These are phyloP conservation scores for Conomelus anceps DNA, from an alignment of 2,888 invertebrate species.

Conservation along the genomic window DNA sequence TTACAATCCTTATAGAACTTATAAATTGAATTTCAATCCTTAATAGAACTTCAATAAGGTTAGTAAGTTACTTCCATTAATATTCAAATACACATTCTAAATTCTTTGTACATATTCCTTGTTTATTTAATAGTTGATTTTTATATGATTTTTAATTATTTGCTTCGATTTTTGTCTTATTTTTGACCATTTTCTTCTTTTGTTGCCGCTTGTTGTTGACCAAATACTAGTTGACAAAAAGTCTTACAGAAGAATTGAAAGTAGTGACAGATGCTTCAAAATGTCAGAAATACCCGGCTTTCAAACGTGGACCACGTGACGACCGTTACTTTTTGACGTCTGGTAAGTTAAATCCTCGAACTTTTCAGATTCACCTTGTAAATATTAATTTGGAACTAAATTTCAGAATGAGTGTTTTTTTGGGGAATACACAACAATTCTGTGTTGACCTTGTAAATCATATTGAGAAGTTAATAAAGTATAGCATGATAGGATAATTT, in stretches of 20 bases:
- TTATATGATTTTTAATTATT: not conserved
- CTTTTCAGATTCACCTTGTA: not conserved
- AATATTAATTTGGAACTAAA: not conserved
- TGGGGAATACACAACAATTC: too few relatives aligned
- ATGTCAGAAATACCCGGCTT: constrained; percentile 22
- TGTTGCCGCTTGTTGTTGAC: not conserved
- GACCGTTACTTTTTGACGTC: constrained; percentile 22
- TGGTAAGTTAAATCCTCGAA: constrained; percentile 4
- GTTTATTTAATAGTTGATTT: too few relatives aligned
- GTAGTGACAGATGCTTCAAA: not conserved
- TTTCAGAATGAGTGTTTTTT: too few relatives aligned
- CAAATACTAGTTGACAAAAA: not conserved
- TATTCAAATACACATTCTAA: too few relatives aligned
- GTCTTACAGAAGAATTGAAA: not conserved
- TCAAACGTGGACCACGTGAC: constrained; percentile 19
- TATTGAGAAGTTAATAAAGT: too few relatives aligned
- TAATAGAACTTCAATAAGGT: too few relatives aligned
- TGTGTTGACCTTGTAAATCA: too few relatives aligned
- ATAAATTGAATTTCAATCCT: too few relatives aligned
- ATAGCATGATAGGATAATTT: too few relatives aligned
- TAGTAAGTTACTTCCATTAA: too few relatives aligned
- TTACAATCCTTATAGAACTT: too few relatives aligned
- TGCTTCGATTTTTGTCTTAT: constrained; percentile 1
- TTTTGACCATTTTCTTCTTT: not conserved
- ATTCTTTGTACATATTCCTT: too few relatives aligned